Evolutionary conservation across 2,113 vertebrate species (phyloP).

Genomic region (Clarias macrocephalus): DNA sequence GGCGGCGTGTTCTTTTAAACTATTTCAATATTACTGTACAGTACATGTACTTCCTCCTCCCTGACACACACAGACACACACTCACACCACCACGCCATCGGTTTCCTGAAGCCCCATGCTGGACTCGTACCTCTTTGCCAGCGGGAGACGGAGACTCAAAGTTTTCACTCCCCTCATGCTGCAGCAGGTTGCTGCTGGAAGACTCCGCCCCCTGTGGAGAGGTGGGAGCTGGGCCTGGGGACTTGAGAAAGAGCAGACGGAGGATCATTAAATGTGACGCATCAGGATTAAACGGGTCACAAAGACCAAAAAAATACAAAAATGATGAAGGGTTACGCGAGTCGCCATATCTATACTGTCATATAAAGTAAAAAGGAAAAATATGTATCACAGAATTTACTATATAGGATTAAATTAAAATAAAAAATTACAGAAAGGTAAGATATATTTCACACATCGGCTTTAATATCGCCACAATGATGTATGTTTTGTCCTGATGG

Average conservation of each 20-base stretch:
- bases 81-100: not conserved
- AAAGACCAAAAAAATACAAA: not conserved
- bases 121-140: conserved; percentile 83
- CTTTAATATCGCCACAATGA: not conserved
- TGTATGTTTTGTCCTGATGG: not conserved
- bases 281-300: not conserved
- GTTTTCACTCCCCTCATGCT: conserved; percentile 77
- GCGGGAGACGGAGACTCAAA: conserved; percentile 77
- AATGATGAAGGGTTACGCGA: not conserved
- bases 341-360: not conserved
- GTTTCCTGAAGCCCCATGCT: not conserved
- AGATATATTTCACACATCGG: not conserved
- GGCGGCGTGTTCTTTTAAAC: not conserved
- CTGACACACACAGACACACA: not conserved
- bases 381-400: not conserved
- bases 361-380: not conserved
- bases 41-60: not conserved
- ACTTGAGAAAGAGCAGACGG: conserved; percentile 69
- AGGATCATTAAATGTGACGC: not conserved
- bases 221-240: conserved; percentile 83
- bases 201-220: conserved; percentile 90
- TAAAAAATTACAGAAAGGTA: not conserved
- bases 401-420: not conserved
- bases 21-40: not conserved
- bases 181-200: conserved; percentile 76